Evolutionary conservation across 2,113 vertebrate species (phyloP), one percentile per base, ranked within the genome.

Genomic region (Natator depressus): DNA sequence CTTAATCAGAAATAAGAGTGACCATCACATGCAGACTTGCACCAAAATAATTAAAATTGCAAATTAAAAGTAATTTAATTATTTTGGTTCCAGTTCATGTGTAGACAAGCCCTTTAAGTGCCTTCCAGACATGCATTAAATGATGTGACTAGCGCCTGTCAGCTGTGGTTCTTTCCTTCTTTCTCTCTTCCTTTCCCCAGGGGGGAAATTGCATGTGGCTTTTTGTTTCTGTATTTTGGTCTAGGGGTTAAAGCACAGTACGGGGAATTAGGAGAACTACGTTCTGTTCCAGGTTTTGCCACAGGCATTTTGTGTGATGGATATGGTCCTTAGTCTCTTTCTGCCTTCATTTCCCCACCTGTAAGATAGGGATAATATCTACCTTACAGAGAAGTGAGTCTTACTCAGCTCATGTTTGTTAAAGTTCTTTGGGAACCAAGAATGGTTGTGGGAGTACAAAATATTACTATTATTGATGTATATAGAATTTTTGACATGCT

Each of bases 41-140:
- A 95, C 91, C 94, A 95, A 95, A 72, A 72, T 38, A 72, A n/a
- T n/a, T 38, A 38, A 22, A 72, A 10, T 9, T 38, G n/a, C 38
- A 4, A 38, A 92, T 95, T 95, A 96, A 96, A 96, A 92, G 95
- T 84, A 94, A 82, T 93, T 95, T 84, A 88, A 90, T 95, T 95
- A 91, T 96, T 95, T 96, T 93, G 89, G 89, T 78, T 78, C 42
- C 13, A 47, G 42, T 47, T 25, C 24, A 47, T 85, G 78, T 75
- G 88, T 85, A 82, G n/a, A 65, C 88, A 57, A 1, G 47, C 89
- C 87, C 88, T 92, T 87, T 95, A 79, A 93, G 87, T 80, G 38
- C 87, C 95, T 94, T 92, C 87, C 75, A 87, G 75, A 72, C 75
- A 88, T 10, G 38, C 87, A 90, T 46, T 87, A 95, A 85, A 88